These are phyloP conservation scores for Xestia sexstrigata DNA, from an alignment of 2,888 invertebrate genomes.

Conservation along the genomic window DNA sequence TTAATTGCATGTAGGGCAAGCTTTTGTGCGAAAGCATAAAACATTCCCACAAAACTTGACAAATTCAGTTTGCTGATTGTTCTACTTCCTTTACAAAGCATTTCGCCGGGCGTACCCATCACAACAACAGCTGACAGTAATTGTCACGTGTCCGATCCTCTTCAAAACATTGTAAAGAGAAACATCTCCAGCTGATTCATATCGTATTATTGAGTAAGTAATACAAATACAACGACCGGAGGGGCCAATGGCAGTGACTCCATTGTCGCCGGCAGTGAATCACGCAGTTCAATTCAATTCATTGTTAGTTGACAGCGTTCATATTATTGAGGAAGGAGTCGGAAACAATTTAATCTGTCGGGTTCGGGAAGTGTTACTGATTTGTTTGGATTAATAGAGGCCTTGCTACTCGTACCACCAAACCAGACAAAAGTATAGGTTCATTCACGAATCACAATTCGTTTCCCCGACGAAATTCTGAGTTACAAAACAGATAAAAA, in stretches of 20 bases:
- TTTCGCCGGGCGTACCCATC: neutral
- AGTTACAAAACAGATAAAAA: slow-evolving; percentile 37
- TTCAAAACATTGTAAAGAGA: slow-evolving; percentile 36
- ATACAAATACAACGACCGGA: slow-evolving; percentile 23
- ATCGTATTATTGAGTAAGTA: slow-evolving; percentile 16
- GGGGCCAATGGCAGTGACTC: slow-evolving; percentile 34
- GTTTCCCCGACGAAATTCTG: neutral
- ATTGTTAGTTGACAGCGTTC: slow-evolving; percentile 42
- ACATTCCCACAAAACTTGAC: neutral
- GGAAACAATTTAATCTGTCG: slow-evolving; percentile 32
- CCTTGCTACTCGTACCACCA: neutral
- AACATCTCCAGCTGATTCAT: slow-evolving; percentile 27
- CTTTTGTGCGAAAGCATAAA: neutral
- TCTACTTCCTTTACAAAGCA: neutral
- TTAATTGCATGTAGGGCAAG: neutral
- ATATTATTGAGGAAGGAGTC: slow-evolving; percentile 48
- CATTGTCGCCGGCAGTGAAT: slow-evolving; percentile 55
- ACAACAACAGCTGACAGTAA: slow-evolving; percentile 37
- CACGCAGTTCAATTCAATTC: slow-evolving; percentile 51
- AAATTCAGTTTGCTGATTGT: slow-evolving; percentile 4
- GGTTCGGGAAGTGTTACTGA: slow-evolving; percentile 25
- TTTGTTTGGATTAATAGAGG: neutral
- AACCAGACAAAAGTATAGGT: neutral
- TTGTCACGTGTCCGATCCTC: slow-evolving; percentile 14
- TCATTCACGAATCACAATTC: neutral